phyloP scores from a whole-genome alignment of 2,797 vertebrate genomes.

The Cryptoblepharus egeriae region DNA sequence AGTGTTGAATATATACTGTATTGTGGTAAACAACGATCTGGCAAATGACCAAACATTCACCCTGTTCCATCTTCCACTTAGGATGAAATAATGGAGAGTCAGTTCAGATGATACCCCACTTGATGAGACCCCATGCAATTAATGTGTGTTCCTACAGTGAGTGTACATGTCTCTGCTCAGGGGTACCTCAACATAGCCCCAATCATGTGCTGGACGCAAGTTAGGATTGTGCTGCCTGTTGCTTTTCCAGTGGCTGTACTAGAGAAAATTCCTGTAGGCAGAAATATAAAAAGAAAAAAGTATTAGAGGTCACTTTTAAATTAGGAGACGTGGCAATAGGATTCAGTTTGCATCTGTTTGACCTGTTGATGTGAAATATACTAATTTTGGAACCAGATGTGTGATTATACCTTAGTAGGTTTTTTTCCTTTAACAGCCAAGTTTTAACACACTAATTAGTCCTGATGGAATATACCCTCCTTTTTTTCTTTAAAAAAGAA shows the following conservation, averaged over 20 bases:
- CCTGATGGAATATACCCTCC: constrained; percentile 56
- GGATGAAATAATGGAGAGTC: no score
- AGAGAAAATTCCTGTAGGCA: background rate
- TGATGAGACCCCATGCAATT: no score
- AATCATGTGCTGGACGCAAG: no score
- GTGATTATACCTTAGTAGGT: constrained; percentile 71
- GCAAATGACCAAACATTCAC: no score
- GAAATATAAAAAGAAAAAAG: background rate
- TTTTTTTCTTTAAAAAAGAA: background rate
- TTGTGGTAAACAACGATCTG: no score
- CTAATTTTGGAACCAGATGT: constrained; percentile 66
- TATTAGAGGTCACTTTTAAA: background rate
- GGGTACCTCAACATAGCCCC: no score
- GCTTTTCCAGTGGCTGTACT: background rate
- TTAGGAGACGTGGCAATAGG: constrained; percentile 38
- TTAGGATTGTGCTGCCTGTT: no score
- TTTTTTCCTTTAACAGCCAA: constrained; percentile 60
- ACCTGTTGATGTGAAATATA: constrained; percentile 69
- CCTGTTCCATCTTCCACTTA: no score
- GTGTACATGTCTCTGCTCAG: no score
- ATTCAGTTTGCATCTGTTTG: constrained; percentile 58
- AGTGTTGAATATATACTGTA: no score
- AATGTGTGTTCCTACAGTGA: no score
- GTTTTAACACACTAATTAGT: constrained; percentile 68
- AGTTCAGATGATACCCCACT: no score